Base-by-base conservation (phyloP, 1,140 invertebrate genomes). In the Zaprionus davidi region DNA sequence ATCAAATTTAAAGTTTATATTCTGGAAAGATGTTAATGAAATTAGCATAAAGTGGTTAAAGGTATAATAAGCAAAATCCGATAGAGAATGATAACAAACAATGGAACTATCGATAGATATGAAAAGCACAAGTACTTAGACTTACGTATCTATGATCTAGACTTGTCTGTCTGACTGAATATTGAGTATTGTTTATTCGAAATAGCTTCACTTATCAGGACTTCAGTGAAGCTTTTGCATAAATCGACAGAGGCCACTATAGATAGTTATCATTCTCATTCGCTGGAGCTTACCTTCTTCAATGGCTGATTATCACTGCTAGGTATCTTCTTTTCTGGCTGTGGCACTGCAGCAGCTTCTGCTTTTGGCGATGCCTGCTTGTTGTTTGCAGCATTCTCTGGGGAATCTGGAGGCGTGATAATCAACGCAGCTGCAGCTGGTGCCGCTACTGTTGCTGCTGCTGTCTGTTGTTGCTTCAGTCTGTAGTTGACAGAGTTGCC, bases 401-500 rank as follows among this genome's bases (percentile, higher is more conserved):
- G 81, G 9, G 81, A 70, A 4, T 66, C 69, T 5, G 84, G 84
- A 1, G 84, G 84, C n/a, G 84, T 90, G 2, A 84, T 71, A 2
- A 71, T 55, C 5, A 56, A 26, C 1, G 28, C 36, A 2, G 31
- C 20, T 17, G 77, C 63, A 17, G 62, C 2, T 38, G 62, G 12
- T 41, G 59, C 1, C 22, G 22, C 41, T 13, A 53, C 5, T 64
- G 15, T n/a, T 36, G 68, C 28, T 56, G 22, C 26, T 36, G 68
- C 24, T 59, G 53, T 34, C 53, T 68, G 75, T 24, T 77, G 70
- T 15, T 67, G 58, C 51, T 84, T 88, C 36, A 88, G 67, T 79
- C 84, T 71, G 69, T 88, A 73, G 44, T 90, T 88, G 1, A 88
- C 84, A 15, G 84, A 88, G 13, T 17, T 15, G 26, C 41, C 22